Conservation (phyloP, 2,113 vertebrate genomes). For the Condylura cristata region DNA sequence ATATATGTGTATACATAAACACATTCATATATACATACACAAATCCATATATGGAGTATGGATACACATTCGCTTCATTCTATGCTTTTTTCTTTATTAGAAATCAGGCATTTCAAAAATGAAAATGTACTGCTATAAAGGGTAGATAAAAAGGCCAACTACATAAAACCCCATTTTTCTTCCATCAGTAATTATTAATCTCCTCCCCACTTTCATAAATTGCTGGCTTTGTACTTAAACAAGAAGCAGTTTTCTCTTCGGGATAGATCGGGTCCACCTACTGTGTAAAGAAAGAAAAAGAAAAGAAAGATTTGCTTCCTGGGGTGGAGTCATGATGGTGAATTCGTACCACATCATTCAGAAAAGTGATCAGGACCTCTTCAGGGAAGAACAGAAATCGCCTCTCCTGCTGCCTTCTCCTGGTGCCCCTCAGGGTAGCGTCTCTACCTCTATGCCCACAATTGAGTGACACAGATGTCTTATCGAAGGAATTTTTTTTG, state of each 20-base stretch:
- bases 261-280: neutral
- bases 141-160: neutral
- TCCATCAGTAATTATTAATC: neutral
- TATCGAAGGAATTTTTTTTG: neutral
- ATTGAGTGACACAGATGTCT: neutral
- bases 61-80: neutral
- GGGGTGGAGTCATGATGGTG: slow-evolving; percentile 31
- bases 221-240: slow-evolving; percentile 45
- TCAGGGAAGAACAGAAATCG: neutral
- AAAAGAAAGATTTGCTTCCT: slow-evolving; percentile 3
- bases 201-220: slow-evolving; percentile 36
- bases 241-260: neutral
- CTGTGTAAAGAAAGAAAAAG: slow-evolving; percentile 44
- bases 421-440: neutral
- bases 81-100: neutral
- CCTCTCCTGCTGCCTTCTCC: neutral
- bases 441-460: too few relatives aligned
- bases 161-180: neutral
- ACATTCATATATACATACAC: neutral
- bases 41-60: neutral
- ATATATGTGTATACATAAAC: neutral
- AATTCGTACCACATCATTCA: neutral
- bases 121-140: neutral
- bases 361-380: neutral
- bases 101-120: slow-evolving; percentile 45